These are phyloP conservation scores for Mimas tiliae DNA, from an alignment of 2,888 invertebrate genomes.

Conservation along the genomic window DNA sequence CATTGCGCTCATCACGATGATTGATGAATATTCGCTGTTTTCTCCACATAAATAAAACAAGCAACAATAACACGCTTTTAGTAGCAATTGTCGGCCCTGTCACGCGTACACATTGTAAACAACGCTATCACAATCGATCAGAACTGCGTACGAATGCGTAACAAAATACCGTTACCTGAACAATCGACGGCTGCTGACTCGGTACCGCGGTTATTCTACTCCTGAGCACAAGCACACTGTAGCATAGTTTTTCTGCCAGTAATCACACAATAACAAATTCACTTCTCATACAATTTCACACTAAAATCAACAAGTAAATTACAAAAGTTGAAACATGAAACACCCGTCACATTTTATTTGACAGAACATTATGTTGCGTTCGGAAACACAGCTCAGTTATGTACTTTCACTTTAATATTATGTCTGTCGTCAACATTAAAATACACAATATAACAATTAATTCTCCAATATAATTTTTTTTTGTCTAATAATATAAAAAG, in stretches of 20 bases:
- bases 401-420: constrained; percentile 25
- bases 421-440: too few species aligned
- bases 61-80: background rate
- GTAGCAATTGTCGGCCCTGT: constrained; percentile 29
- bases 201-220: constrained; percentile 50
- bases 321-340: constrained; percentile 71
- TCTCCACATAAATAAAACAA: background rate
- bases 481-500: background rate
- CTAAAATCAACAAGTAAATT: constrained; percentile 80
- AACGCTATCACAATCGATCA: constrained; percentile 46
- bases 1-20: constrained; percentile 23
- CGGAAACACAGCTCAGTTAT: constrained; percentile 32
- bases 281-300: constrained; percentile 61
- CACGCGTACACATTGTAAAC: constrained; percentile 30
- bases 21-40: background rate
- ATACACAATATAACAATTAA: too few species aligned
- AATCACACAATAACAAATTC: constrained; percentile 56
- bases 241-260: constrained; percentile 60
- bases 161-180: constrained; percentile 78
- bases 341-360: constrained; percentile 73
- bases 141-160: constrained; percentile 49
- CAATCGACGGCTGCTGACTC: constrained; percentile 56
- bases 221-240: constrained; percentile 53
- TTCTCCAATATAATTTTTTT: background rate
- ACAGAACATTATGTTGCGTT: constrained; percentile 48